Evolutionary conservation across 2,888 invertebrate genomes (phyloP), one percentile per base, ranked within the genome.

Genomic region (Apodemia mormo): DNA sequence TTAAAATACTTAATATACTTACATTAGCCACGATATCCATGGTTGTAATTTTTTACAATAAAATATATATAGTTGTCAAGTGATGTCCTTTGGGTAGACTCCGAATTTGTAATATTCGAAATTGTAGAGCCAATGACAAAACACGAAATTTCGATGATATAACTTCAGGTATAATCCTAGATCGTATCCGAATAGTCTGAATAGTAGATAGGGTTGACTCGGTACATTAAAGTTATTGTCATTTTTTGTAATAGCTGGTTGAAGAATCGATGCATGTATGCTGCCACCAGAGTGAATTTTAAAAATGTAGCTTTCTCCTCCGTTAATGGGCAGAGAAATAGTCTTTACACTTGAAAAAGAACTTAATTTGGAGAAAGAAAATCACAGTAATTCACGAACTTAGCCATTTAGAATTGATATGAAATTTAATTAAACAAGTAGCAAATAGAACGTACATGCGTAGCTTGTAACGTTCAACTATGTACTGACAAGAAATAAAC

Each of bases 181-280:
- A 88, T 94, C 93, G 95, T 95, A 94, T 95, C 95, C 79, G 95
- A 95, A 81, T 95, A 95, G 85, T 95, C 95, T 69, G 95, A 95
- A 85, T 95, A 95, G 85, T 95, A 95, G 81, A 95, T 95, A 71
- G 95, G 95, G 86, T 95, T 95, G 77, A 95, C 92, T 78, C 95
- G 94, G 84, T 90, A 95, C 86, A 84, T 86, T 74, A 93, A 81
- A 74, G 84, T 83, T 84, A 93, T 92, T 80, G 87, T 92, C 94
- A 94, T 94, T 87, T 92, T 93, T 87, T 92, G 90, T 77, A 88
- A 76, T 72, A 89, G 76, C 70, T 86, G 83, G 85, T 80, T 86
- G 80, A 82, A 84, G 83, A 79, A 86, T 75, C 75, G 81, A 93
- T 89, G 82, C 94, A 94, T 94, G 90, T 92, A 93, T 88, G 79